Percentiles rank a stretch among this genome's conserved stretches.
Evolutionary conservation across 2,888 invertebrate genomes (phyloP).

Genomic region (Parnassius smintheus): DNA sequence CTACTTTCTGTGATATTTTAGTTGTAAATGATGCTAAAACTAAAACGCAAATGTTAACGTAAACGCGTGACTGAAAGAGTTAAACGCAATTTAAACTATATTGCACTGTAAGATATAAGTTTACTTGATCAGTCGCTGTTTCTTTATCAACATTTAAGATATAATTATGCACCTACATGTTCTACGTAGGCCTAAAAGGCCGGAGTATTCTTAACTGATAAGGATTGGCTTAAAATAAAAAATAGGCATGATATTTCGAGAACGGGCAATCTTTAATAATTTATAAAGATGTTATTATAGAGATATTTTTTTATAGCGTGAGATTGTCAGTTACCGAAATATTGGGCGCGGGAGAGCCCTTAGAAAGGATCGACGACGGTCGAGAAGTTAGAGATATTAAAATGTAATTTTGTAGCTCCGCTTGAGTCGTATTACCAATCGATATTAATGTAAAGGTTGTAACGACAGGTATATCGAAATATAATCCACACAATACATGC

Average conservation of each 20-base stretch:
- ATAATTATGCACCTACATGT: conserved; percentile 11
- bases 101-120: neutral
- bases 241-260: conserved; percentile 31
- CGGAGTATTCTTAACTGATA: conserved; percentile 26
- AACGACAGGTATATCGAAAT: neutral
- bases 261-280: conserved; percentile 35
- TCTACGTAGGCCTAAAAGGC: conserved; percentile 19
- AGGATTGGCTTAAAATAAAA: conserved; percentile 21
- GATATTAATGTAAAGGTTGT: conserved; percentile 45
- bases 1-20: no score
- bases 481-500: neutral
- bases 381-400: conserved; percentile 51
- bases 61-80: no score
- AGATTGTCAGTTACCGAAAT: conserved; percentile 40
- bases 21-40: no score
- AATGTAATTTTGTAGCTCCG: conserved; percentile 74
- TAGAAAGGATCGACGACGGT: conserved; percentile 49
- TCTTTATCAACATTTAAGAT: neutral
- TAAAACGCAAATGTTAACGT: no score
- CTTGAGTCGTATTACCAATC: conserved; percentile 69
- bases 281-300: neutral
- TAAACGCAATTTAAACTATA: no score
- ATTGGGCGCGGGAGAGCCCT: conserved; percentile 43
- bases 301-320: conserved; percentile 13
- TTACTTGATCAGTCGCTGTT: conserved; percentile 1